Evolutionary conservation across 1,140 invertebrate genomes (phyloP), one percentile per base, ranked within the genome.

Genomic region (Macrobrachium nipponense): DNA sequence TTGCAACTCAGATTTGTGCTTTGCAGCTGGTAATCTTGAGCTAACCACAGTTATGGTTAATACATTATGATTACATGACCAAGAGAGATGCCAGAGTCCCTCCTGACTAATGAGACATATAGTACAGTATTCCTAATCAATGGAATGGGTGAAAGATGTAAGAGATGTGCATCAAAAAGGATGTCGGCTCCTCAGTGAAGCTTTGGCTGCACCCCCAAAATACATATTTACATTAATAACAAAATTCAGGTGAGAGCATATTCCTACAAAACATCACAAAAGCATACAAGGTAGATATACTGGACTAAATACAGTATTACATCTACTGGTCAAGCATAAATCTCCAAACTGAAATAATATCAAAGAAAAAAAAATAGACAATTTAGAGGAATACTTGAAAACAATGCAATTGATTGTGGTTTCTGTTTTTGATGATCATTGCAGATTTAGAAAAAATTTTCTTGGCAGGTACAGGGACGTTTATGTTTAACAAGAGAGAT

Each of bases 391-490:
- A 27, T 27, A 80, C 61, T 80, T 80, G 60, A 62, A 64, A 62
- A 44, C 51, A 51, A 51, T 51, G 51, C 51, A 51, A 51, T 51
- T 36, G 4, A 36, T 36, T 36, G 12, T 62, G 44, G 18, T 68
- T 80, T 62, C 78, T 80, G 78, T 60, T 43, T 80, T 80, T 66
- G 78, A 80, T 51, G 64, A 80, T 64, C 23, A 80, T 44, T 80
- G 62, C 78, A 64, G 78, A 80, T 80, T 43, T 80, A 44, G 64
- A 36, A 68, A 68, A 59, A 51, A 51, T 51, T 51, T n/a, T 66
- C 44, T 44, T 80, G 78, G 78, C 78, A 80, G 78, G 78, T 62
- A 80, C 78, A 80, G 78, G 77, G 51, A 80, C 61, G 78, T 80
- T 62, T 64, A 23, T 80, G 77, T 79, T 80, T 62, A 51, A 64